A percentile compares a stretch with the other conserved stretches of the same genome.
Conservation (phyloP, 2,888 invertebrate genomes). For the Hetaerina titia region DNA sequence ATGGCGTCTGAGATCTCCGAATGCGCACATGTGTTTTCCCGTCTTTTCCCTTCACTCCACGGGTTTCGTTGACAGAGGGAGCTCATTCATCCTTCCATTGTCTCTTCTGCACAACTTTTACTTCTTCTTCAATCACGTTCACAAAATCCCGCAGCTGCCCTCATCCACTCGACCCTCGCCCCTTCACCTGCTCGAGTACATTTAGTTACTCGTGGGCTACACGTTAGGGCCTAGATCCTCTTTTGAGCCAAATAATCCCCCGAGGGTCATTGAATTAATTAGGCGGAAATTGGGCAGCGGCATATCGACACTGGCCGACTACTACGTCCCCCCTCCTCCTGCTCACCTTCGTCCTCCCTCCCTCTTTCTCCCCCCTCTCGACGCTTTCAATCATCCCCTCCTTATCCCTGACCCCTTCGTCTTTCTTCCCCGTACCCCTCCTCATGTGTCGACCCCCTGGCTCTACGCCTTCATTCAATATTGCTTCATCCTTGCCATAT, state of each 20-base stretch:
- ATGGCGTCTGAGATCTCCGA: too few species aligned
- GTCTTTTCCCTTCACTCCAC: background rate
- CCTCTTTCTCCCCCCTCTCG: background rate
- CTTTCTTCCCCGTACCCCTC: background rate
- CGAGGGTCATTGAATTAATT: constrained; percentile 17
- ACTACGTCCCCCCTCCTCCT: too few species aligned
- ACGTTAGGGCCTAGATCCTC: constrained; percentile 11
- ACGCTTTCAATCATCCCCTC: background rate
- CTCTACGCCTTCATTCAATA: background rate
- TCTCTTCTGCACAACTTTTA: background rate
- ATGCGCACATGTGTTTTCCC: too few species aligned
- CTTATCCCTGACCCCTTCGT: background rate
- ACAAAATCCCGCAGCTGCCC: background rate
- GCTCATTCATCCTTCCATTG: background rate
- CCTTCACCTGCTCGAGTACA: background rate
- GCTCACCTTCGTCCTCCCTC: background rate
- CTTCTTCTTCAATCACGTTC: background rate
- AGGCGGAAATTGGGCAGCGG: constrained; percentile 27
- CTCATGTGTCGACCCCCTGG: background rate
- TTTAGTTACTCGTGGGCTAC: background rate
- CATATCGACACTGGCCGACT: too few species aligned
- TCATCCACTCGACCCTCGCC: background rate
- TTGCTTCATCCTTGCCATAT: background rate
- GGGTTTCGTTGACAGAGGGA: background rate
- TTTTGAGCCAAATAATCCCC: constrained; percentile 1